Evolutionary conservation across 1,140 invertebrate species (phyloP).

Genomic region (Neodiprion virginianus): DNA sequence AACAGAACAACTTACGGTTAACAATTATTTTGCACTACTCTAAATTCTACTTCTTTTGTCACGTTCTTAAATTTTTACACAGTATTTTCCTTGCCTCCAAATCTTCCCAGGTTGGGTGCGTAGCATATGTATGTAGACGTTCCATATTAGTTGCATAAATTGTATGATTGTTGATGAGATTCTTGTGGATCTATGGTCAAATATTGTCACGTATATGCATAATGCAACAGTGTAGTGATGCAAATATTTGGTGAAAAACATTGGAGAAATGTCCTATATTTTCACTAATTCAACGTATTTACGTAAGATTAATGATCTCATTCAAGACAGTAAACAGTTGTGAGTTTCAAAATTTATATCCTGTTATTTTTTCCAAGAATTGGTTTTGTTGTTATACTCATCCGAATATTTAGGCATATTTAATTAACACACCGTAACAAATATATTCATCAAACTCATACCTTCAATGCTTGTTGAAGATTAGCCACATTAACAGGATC

Average conservation of each 20-base stretch:
- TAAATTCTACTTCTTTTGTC: not conserved
- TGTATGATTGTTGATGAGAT: conserved; percentile 56
- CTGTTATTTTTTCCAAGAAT: not conserved
- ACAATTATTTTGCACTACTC: no score
- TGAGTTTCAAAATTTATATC: conserved; percentile 13
- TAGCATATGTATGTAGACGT: conserved; percentile 53
- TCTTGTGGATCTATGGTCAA: conserved; percentile 50
- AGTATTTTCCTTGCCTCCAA: conserved; percentile 50
- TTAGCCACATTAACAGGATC: conserved; percentile 49
- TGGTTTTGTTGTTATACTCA: not conserved
- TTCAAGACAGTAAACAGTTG: no score
- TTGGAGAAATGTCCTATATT: no score
- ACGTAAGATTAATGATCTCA: no score
- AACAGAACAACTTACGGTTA: no score
- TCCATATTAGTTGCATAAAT: conserved; percentile 60
- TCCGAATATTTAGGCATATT: conserved; percentile 7
- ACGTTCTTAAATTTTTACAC: conserved; percentile 24
- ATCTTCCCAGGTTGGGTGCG: conserved; percentile 58
- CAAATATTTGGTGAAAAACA: conserved; percentile 22
- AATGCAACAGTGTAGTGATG: no score
- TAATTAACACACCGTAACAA: not conserved
- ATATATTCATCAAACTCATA: conserved; percentile 24
- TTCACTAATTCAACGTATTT: no score
- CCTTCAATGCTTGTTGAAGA: conserved; percentile 52
- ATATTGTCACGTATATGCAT: no score